Conservation (phyloP, 1,140 invertebrate genomes). For the Diachasma alloeum region DNA sequence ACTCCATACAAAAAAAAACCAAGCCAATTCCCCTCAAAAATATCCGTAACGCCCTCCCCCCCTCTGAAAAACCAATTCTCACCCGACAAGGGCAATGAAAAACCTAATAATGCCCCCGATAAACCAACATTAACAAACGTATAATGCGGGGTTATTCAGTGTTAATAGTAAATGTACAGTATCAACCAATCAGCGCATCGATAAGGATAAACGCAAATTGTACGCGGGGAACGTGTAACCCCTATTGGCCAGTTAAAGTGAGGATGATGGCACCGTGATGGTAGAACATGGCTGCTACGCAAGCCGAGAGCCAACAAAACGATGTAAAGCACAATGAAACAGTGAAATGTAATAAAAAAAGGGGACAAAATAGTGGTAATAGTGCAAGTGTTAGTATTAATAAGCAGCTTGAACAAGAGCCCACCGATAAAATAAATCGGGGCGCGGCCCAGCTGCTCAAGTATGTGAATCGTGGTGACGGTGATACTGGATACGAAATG, state of each 20-base stretch:
- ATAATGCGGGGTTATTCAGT: constrained; percentile 33
- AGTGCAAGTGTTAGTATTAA: constrained; percentile 58
- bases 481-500: constrained; percentile 60
- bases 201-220: constrained; percentile 45
- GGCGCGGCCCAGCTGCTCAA: constrained; percentile 61
- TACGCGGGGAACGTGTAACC: constrained; percentile 48
- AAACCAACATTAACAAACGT: constrained; percentile 18
- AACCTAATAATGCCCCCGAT: not conserved
- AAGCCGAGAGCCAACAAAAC: constrained; percentile 70
- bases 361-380: constrained; percentile 55
- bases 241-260: constrained; percentile 53
- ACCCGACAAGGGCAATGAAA: constrained; percentile 21
- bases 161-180: constrained; percentile 27
- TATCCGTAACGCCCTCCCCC: too few species aligned
- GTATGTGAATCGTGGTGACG: constrained; percentile 55
- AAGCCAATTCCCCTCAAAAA: constrained; percentile 27
- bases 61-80: not conserved
- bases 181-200: constrained; percentile 43
- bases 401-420: constrained; percentile 55
- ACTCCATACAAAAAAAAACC: constrained; percentile 26
- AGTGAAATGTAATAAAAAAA: constrained; percentile 63
- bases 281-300: constrained; percentile 69
- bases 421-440: constrained; percentile 58
- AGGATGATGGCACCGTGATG: constrained; percentile 56
- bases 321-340: constrained; percentile 66